Evolutionary conservation across 1,140 invertebrate genomes (phyloP).

Genomic region (Neuroterus valhalla): DNA sequence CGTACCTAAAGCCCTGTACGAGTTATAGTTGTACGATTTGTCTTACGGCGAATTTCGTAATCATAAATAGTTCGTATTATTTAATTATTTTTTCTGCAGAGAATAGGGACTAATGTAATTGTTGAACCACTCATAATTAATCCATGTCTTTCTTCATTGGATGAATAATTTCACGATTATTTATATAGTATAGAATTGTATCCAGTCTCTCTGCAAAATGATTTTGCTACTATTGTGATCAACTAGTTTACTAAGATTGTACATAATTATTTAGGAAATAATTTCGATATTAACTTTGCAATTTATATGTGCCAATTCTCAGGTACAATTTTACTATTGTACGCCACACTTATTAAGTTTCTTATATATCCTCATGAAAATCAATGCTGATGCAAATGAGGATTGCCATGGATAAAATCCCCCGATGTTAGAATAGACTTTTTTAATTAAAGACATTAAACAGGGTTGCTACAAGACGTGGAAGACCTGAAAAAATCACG

Average conservation of each 20-base stretch:
- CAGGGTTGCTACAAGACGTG: too few species aligned
- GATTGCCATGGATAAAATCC: too few species aligned
- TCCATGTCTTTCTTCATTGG: neutral
- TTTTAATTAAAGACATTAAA: neutral
- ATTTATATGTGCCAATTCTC: neutral
- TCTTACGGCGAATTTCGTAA: too few species aligned
- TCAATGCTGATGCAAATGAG: neutral
- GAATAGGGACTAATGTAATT: neutral
- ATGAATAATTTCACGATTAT: neutral
- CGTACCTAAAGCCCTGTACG: too few species aligned
- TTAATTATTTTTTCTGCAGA: too few species aligned
- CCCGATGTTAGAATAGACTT: neutral
- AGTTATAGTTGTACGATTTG: too few species aligned
- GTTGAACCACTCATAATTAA: neutral
- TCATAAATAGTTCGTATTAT: too few species aligned
- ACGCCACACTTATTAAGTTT: neutral
- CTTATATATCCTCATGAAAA: neutral
- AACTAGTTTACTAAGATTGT: conserved; percentile 3
- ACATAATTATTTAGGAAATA: neutral
- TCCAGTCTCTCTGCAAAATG: neutral
- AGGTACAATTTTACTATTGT: neutral
- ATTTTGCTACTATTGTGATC: conserved; percentile 15
- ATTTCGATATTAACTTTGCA: neutral
- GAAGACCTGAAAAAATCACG: too few species aligned
- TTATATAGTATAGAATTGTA: neutral